Evolutionary conservation across 2,113 vertebrate genomes (phyloP).

Genomic region (Machaerirhynchus nigripectus): DNA sequence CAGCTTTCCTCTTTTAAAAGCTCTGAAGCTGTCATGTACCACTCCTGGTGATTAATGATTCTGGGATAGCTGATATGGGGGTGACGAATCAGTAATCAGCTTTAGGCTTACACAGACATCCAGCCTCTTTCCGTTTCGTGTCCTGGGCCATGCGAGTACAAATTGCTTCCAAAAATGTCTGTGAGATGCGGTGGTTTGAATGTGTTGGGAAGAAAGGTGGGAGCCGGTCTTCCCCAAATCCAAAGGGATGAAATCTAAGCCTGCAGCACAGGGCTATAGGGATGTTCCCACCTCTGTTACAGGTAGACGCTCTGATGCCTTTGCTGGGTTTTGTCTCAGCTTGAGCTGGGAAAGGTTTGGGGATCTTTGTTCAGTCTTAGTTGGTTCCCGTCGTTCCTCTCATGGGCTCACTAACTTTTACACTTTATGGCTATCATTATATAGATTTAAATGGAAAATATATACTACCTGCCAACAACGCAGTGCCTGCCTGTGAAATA

Average conservation of each 20-base stretch:
- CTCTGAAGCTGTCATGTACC: constrained; percentile 32
- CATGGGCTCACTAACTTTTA: neutral
- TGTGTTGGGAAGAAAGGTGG: neutral
- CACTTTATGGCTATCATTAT: neutral
- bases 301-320: neutral
- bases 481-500: neutral
- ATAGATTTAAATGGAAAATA: neutral
- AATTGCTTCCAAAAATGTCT: neutral
- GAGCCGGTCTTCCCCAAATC: neutral
- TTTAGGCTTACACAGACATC: constrained; percentile 4
- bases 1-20: constrained; percentile 17
- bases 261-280: neutral
- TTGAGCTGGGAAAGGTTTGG: neutral
- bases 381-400: neutral
- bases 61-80: constrained; percentile 4
- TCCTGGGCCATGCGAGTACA: neutral
- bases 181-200: neutral
- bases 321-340: neutral
- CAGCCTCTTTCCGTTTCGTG: neutral
- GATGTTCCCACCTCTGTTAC: neutral
- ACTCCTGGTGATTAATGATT: constrained; percentile 39
- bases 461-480: neutral
- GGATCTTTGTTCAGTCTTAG: neutral
- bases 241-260: neutral
- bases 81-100: constrained; percentile 33